Evolutionary conservation across 2,113 vertebrate species (phyloP), one percentile per base, ranked within the genome.

Genomic region (Anser brachyrhynchus): DNA sequence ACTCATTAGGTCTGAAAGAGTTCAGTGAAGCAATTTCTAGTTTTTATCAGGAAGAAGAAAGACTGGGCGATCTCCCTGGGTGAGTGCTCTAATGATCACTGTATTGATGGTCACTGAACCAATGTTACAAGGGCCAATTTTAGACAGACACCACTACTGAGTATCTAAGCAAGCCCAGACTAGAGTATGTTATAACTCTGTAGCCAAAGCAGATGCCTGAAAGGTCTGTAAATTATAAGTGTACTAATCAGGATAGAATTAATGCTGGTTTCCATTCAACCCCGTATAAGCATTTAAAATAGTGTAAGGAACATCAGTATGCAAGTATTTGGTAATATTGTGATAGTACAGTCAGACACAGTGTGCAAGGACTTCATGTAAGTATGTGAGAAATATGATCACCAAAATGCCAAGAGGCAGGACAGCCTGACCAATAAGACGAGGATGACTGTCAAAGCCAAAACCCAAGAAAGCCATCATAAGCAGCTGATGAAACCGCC

Each of bases 1-100:
- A 52, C 43, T 65, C 51, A 23, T 65, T 58, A 59, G n/a, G n/a
- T 65, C 70, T 46, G 46, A 80, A 85, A 39, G 22, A 52, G 33
- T 10, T 57, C 11, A 31, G 61, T 41, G 73, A 92, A 67, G 55
- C 46, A 35, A 51, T 69, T 89, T 55, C 67, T 43, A 28, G 37
- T 20, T 69, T 52, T 37, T 33, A 21, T n/a, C 71, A 66, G 33
- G 37, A 31, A 13, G 43, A 58, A 71, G 23, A 51, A 77, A 88
- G 72, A 31, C 16, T 4, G 19, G 28, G 52, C 1, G 0, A 72
- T n/a, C 18, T 74, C 35, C 74, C 55, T 39, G n/a, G 3, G 2
- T 19, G 41, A 31, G 35, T 31, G 29, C 4, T 3, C 15, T 57
- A 43, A 67, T 23, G 39, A 43, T 67, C 44, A 13, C n/a, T 61